Percentiles rank a stretch among this genome's conserved stretches.
Conservation (phyloP, 2,113 vertebrate genomes). For the Carlito syrichta region DNA sequence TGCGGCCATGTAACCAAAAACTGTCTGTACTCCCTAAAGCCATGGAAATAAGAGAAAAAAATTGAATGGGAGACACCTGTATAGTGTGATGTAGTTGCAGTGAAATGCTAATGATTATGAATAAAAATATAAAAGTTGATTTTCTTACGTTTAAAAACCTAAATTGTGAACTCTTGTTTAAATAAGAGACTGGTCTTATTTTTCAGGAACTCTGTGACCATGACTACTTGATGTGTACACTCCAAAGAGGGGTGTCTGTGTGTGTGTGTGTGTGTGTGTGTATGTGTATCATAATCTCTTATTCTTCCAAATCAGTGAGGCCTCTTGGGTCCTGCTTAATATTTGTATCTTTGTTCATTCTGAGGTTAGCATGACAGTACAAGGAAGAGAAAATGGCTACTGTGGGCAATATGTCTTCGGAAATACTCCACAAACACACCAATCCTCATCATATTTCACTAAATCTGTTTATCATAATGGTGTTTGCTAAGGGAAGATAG, state of each 20-base stretch:
- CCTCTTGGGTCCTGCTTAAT: neutral
- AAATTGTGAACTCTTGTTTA: neutral
- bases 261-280: neutral
- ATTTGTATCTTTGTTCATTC: neutral
- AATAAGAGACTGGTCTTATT: neutral
- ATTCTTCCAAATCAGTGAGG: neutral
- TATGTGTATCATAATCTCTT: neutral
- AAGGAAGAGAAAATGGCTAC: neutral
- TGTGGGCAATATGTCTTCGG: neutral
- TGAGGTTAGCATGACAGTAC: neutral
- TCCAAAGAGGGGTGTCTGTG: neutral
- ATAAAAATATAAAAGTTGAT: neutral
- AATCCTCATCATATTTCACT: neutral
- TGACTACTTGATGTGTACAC: neutral
- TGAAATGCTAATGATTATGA: neutral
- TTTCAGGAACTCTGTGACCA: neutral
- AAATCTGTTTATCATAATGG: neutral
- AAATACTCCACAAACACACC: neutral
- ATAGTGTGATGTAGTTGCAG: neutral
- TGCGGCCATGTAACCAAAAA: too few relatives aligned
- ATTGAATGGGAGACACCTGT: neutral
- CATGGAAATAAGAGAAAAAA: too few relatives aligned
- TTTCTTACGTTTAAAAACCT: neutral
- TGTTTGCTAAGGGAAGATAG: neutral
- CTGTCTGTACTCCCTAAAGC: too few relatives aligned